Evolutionary conservation across 2,888 invertebrate species (phyloP).

Genomic region (Chaetogeoica ovagalla): DNA sequence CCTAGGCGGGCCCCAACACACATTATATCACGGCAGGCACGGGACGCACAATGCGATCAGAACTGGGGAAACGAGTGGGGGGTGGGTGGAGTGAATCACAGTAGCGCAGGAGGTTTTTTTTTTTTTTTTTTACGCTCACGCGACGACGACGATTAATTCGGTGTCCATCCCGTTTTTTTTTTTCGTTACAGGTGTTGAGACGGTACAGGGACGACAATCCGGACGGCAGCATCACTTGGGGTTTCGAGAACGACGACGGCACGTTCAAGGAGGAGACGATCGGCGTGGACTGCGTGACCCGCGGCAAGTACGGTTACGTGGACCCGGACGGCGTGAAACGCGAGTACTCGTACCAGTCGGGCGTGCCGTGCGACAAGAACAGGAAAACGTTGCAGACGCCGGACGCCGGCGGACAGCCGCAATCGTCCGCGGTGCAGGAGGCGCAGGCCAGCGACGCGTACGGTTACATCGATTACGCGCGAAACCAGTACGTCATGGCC

Average conservation of each 20-base stretch:
- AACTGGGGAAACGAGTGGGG: too few species aligned
- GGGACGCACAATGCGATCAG: too few species aligned
- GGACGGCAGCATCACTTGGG: constrained; percentile 84
- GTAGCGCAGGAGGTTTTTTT: too few species aligned
- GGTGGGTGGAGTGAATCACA: too few species aligned
- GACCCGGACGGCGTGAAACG: constrained; percentile 81
- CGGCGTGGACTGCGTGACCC: constrained; percentile 75
- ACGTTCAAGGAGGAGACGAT: constrained; percentile 83
- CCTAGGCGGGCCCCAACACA: too few species aligned
- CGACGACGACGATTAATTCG: too few species aligned
- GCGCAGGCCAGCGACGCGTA: constrained; percentile 56
- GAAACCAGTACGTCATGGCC: constrained; percentile 72
- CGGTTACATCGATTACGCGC: constrained; percentile 74
- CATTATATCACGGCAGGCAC: too few species aligned
- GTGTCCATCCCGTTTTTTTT: too few species aligned
- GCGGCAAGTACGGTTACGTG: constrained; percentile 81
- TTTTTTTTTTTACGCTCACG: too few species aligned
- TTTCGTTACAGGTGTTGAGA: constrained; percentile 58
- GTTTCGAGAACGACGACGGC: constrained; percentile 85
- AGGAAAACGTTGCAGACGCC: constrained; percentile 55
- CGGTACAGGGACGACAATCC: constrained; percentile 77
- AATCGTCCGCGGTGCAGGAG: constrained; percentile 57
- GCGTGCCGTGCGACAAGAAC: constrained; percentile 70
- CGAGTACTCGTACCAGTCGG: constrained; percentile 81
- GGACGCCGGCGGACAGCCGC: constrained; percentile 57